Conservation (phyloP, 2,113 vertebrate genomes). For the Hydrolagus affinis region DNA sequence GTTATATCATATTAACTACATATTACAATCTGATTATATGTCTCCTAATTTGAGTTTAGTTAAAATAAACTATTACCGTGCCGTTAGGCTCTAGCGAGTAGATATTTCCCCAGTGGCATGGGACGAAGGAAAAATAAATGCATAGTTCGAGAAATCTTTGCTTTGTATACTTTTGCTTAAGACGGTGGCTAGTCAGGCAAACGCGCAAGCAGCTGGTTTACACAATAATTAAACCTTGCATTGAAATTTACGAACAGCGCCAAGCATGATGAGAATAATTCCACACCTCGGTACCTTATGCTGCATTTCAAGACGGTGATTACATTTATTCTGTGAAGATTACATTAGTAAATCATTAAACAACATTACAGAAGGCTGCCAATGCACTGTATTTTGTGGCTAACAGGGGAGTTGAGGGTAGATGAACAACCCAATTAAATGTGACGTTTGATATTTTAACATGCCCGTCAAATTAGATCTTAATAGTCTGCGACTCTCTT, state of each 20-base stretch:
- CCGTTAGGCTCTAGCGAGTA: not conserved
- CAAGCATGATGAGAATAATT: not conserved
- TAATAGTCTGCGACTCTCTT: constrained; percentile 68
- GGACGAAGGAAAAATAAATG: not conserved
- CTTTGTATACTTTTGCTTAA: not conserved
- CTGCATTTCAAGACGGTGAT: not conserved
- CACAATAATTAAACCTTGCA: not conserved
- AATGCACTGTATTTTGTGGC: constrained; percentile 64
- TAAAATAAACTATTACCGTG: constrained; percentile 2
- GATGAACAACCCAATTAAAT: constrained; percentile 79
- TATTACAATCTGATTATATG: not conserved
- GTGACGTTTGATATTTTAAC: constrained; percentile 71
- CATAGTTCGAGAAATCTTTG: not conserved
- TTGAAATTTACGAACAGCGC: not conserved
- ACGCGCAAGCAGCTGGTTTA: too few relatives aligned
- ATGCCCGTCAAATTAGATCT: constrained; percentile 77
- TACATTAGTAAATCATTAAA: constrained; percentile 59
- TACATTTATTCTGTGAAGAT: constrained; percentile 1
- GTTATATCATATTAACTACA: not conserved
- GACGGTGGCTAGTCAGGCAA: not conserved
- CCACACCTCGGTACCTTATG: not conserved
- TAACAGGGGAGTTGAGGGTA: constrained; percentile 70
- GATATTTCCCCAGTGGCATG: not conserved
- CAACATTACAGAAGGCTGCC: constrained; percentile 66
- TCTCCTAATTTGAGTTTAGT: not conserved